Conservation (phyloP, 2,888 invertebrate genomes). For the Netelia fuscicornis region DNA sequence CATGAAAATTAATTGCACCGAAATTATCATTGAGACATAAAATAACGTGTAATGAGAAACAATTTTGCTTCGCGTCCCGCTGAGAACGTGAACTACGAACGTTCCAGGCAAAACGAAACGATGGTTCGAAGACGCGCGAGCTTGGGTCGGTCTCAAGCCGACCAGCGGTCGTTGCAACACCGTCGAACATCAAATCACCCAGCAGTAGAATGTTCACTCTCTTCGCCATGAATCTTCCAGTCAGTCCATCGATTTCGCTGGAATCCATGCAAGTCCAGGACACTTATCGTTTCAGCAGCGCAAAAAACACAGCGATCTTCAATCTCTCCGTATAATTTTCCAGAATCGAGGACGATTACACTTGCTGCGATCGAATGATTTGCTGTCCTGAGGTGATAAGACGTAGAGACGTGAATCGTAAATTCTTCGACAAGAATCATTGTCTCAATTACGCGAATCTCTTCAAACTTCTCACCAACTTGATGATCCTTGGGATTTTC, state of each 20-base stretch:
- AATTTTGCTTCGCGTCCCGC: neutral
- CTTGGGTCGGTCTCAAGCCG: neutral
- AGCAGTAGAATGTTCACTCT: conserved; percentile 47
- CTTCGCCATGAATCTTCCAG: conserved; percentile 54
- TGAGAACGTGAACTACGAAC: neutral
- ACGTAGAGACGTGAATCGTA: conserved; percentile 19
- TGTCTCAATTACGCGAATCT: conserved; percentile 39
- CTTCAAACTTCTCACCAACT: conserved; percentile 44
- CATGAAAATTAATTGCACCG: conserved; percentile 26
- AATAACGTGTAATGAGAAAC: neutral
- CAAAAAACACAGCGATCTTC: neutral
- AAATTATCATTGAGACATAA: conserved; percentile 26
- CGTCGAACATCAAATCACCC: conserved; percentile 16
- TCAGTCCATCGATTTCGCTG: conserved; percentile 35
- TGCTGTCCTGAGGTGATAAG: conserved; percentile 54
- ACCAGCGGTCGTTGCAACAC: neutral
- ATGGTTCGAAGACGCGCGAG: neutral
- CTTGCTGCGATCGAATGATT: conserved; percentile 52
- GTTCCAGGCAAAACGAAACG: conserved; percentile 5
- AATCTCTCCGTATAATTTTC: neutral
- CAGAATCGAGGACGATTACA: conserved; percentile 50
- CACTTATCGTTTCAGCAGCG: neutral
- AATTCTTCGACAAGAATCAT: conserved; percentile 39
- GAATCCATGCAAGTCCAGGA: conserved; percentile 35
- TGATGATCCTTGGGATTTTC: conserved; percentile 40